These are phyloP conservation scores for Anolis carolinensis DNA, from an alignment of 2,113 vertebrate genomes.

Conservation along the genomic window DNA sequence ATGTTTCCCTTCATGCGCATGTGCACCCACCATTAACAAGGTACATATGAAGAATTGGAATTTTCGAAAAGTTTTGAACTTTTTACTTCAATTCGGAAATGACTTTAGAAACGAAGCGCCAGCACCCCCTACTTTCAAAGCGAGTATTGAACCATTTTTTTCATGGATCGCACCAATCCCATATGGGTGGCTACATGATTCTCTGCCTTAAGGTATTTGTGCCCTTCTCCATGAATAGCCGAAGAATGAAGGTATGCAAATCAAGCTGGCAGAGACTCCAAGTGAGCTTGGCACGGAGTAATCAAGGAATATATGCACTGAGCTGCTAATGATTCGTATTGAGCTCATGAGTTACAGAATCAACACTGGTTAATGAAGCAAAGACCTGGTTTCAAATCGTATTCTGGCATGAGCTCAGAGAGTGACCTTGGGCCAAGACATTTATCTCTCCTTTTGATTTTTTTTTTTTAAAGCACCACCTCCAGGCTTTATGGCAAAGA, in stretches of 20 bases:
- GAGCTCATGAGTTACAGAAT: background rate
- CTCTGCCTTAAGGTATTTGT: background rate
- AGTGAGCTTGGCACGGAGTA: background rate
- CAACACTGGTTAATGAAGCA: background rate
- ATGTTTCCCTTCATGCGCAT: no score
- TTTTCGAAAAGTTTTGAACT: no score
- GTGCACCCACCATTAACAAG: no score
- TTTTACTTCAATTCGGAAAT: no score
- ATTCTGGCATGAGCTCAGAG: background rate
- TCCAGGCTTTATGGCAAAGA: slow-evolving; percentile 1
- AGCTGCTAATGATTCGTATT: background rate
- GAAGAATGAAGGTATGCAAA: background rate
- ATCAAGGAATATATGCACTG: no score
- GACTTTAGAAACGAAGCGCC: no score
- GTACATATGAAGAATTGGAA: no score
- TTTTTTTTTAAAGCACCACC: background rate
- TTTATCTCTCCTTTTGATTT: no score
- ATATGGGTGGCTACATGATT: no score
- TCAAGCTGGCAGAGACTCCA: background rate
- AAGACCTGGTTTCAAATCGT: background rate
- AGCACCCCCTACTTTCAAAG: no score
- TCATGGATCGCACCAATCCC: no score
- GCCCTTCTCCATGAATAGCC: background rate
- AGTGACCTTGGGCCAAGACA: background rate
- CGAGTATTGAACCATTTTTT: no score